phyloP scores from a whole-genome alignment of 2,113 vertebrate genomes.

The Myotis yumanensis region DNA sequence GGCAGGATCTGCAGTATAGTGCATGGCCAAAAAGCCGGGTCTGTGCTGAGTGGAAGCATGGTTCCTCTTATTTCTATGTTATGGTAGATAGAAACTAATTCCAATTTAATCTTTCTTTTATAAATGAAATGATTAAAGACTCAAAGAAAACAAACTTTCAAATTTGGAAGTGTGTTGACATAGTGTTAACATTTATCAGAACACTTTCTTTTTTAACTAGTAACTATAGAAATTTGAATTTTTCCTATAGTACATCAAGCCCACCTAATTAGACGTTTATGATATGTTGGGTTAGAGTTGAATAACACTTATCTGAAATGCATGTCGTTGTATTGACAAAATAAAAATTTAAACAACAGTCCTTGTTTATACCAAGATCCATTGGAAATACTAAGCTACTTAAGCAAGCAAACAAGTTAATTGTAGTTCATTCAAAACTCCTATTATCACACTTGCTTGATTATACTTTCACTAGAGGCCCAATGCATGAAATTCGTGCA shows the following conservation, averaged over 20 bases:
- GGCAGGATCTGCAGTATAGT: fast-evolving
- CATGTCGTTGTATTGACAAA: not conserved
- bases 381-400: not conserved
- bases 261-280: not conserved
- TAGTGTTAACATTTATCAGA: not conserved
- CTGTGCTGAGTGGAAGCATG: not conserved
- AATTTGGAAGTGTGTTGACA: not conserved
- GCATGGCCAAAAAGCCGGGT: fast-evolving
- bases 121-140: not conserved
- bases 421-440: not conserved
- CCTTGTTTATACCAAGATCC: not conserved
- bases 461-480: constrained; percentile 26
- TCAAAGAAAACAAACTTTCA: not conserved
- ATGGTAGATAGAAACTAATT: not conserved
- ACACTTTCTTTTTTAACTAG: not conserved
- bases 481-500: too few species aligned
- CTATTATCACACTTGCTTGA: not conserved
- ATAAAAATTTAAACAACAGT: not conserved
- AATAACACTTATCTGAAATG: not conserved
- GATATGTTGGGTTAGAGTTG: not conserved
- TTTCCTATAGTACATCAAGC: not conserved
- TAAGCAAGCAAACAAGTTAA: not conserved
- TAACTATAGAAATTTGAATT: not conserved
- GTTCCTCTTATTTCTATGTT: not conserved
- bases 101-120: not conserved